Evolutionary conservation across 2,888 invertebrate species (phyloP).

Genomic region (Lydus trimaculatus): DNA sequence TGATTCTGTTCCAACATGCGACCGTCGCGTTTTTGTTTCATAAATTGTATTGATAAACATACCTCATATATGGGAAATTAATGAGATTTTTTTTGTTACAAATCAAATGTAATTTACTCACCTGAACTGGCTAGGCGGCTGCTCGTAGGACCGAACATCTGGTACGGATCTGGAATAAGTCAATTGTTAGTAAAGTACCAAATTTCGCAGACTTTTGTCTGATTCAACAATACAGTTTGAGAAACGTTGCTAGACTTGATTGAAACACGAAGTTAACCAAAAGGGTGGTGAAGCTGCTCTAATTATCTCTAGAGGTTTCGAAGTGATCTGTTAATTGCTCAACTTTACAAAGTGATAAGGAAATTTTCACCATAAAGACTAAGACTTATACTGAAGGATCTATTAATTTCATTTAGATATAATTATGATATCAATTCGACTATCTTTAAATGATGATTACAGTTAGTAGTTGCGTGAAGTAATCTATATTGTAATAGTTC

Average conservation of each 20-base stretch:
- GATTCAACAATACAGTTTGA: too few relatives aligned
- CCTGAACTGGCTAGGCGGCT: conserved; percentile 96
- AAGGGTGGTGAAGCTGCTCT: too few relatives aligned
- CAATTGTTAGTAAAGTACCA: neutral
- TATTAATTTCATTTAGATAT: neutral
- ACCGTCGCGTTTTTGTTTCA: conserved; percentile 41
- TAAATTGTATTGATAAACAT: conserved; percentile 18
- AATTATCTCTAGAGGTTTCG: too few relatives aligned
- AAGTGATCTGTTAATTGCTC: too few relatives aligned
- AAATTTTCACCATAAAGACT: too few relatives aligned
- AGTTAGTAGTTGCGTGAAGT: conserved; percentile 37
- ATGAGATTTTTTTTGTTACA: conserved; percentile 21
- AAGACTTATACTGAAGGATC: neutral
- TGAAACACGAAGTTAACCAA: too few relatives aligned
- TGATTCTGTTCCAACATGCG: conserved; percentile 55
- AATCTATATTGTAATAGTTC: conserved; percentile 34
- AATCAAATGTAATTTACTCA: conserved; percentile 58
- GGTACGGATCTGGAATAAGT: conserved; percentile 89
- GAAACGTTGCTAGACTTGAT: too few relatives aligned
- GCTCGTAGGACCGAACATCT: conserved; percentile 97
- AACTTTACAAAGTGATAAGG: too few relatives aligned
- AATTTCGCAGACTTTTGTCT: too few relatives aligned
- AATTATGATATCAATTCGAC: neutral
- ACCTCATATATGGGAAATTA: conserved; percentile 12
- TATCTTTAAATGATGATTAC: conserved; percentile 24